phyloP scores from a whole-genome alignment of 2,888 invertebrate genomes.

The Villa cingulata region DNA sequence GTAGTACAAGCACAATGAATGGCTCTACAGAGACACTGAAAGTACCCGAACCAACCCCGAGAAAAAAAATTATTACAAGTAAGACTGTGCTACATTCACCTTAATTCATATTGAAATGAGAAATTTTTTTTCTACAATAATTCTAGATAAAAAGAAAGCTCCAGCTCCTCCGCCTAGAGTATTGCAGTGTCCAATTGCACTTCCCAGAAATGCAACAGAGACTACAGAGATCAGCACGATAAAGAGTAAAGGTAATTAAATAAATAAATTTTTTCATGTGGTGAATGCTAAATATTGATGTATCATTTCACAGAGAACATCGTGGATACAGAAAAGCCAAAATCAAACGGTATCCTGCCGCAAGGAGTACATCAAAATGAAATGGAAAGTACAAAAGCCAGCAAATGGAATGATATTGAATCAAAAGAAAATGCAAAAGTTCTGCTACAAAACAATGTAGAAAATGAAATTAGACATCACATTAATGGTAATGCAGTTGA shows the following conservation, averaged over 20 bases:
- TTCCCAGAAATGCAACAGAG: constrained; percentile 13
- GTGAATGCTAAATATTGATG: background rate
- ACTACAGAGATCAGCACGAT: background rate
- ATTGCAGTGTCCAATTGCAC: constrained; percentile 18
- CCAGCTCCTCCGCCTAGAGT: constrained; percentile 29
- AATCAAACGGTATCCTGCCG: background rate
- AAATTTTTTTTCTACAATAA: background rate
- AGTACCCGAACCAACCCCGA: constrained; percentile 30
- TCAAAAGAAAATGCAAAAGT: too few relatives aligned
- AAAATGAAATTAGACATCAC: background rate
- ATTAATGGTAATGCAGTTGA: background rate
- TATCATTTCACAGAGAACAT: background rate
- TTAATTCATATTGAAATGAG: too few relatives aligned
- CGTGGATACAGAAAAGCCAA: background rate
- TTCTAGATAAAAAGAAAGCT: constrained; percentile 23
- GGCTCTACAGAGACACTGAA: constrained; percentile 7
- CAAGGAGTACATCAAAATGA: too few relatives aligned
- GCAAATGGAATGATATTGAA: too few relatives aligned
- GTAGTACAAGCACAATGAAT: constrained; percentile 9
- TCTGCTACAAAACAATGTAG: too few relatives aligned
- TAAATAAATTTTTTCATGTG: background rate
- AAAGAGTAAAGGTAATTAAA: background rate
- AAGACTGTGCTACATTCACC: background rate
- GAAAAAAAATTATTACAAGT: constrained; percentile 23
- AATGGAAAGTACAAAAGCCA: too few relatives aligned